Evolutionary conservation across 2,888 invertebrate genomes (phyloP).

Genomic region (Hermodice carunculata): DNA sequence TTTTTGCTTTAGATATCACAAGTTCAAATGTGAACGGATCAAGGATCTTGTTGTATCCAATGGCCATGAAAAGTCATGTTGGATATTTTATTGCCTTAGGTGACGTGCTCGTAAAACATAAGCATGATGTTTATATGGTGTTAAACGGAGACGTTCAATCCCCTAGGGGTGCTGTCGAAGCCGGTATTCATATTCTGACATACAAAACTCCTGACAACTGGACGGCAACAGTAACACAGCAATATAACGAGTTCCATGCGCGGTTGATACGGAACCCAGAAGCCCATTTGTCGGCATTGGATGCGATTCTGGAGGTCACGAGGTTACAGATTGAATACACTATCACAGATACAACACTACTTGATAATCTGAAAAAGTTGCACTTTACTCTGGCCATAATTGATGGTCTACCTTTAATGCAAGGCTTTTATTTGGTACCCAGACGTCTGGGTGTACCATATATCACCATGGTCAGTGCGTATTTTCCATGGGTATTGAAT

Average conservation of each 20-base stretch:
- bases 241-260: too few species aligned
- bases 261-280: too few species aligned
- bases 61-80: constrained; percentile 2
- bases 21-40: too few species aligned
- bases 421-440: constrained; percentile 9
- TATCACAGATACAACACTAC: background rate
- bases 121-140: constrained; percentile 15
- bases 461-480: background rate
- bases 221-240: too few species aligned
- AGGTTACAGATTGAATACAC: background rate
- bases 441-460: constrained; percentile 24
- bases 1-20: too few species aligned
- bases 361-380: background rate
- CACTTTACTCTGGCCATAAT: constrained; percentile 25
- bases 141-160: too few species aligned
- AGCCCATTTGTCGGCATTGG: too few species aligned
- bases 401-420: background rate
- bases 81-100: constrained; percentile 1
- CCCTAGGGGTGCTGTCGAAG: too few species aligned
- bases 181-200: too few species aligned
- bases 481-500: background rate
- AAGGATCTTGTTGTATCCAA: too few species aligned
- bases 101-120: constrained; percentile 3
- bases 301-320: too few species aligned
- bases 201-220: too few species aligned